These are phyloP conservation scores for Aphaenogaster ashmeadi DNA, from an alignment of 1,140 invertebrate species.

Conservation along the genomic window DNA sequence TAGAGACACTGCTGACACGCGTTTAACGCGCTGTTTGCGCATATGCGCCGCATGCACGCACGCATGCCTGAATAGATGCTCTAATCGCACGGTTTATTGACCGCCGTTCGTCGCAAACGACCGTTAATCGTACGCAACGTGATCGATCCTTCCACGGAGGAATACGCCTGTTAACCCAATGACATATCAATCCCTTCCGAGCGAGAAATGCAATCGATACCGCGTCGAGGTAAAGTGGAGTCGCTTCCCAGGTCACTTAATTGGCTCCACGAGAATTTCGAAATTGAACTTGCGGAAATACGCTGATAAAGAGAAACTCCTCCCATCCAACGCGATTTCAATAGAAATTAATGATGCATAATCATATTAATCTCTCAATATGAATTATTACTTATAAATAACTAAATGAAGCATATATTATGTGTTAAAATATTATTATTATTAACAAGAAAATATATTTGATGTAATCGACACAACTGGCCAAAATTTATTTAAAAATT, in stretches of 20 bases:
- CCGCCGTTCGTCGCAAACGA: slow-evolving; percentile 3
- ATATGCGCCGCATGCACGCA: background rate
- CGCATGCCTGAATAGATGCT: background rate
- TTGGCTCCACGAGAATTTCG: background rate
- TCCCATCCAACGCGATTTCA: background rate
- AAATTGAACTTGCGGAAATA: background rate
- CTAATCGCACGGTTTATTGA: slow-evolving; percentile 48
- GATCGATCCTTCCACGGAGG: slow-evolving; percentile 25
- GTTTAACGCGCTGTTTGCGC: slow-evolving; percentile 33
- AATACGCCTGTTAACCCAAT: slow-evolving; percentile 39
- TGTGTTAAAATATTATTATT: background rate
- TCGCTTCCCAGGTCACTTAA: slow-evolving; percentile 24
- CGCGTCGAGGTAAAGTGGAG: background rate
- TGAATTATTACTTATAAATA: slow-evolving; percentile 7
- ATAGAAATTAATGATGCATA: background rate
- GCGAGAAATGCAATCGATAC: slow-evolving; percentile 36
- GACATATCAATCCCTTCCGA: slow-evolving; percentile 45
- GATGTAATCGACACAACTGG: too few species aligned
- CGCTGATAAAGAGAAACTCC: background rate
- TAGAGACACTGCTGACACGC: slow-evolving; percentile 23
- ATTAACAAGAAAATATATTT: too few species aligned
- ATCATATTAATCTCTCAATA: background rate
- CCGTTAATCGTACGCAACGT: slow-evolving; percentile 39
- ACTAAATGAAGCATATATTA: background rate
- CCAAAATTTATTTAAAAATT: too few species aligned